These are phyloP conservation scores for Pegoplata infirma DNA, from an alignment of 2,888 invertebrate species.

Conservation along the genomic window DNA sequence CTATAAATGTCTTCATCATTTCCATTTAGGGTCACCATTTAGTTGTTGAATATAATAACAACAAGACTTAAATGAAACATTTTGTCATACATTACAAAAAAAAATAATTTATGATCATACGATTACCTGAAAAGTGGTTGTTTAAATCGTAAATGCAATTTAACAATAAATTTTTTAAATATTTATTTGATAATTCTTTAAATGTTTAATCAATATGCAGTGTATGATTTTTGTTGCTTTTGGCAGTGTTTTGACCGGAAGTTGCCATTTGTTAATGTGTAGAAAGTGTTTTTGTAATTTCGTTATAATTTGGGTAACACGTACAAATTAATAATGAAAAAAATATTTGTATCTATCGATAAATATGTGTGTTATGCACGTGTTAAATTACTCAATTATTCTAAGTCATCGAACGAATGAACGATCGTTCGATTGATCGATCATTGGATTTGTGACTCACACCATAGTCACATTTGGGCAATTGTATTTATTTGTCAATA, in stretches of 20 bases:
- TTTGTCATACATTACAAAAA: slow-evolving; percentile 46
- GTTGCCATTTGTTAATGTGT: slow-evolving; percentile 57
- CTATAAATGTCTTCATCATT: not conserved
- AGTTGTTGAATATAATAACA: not conserved
- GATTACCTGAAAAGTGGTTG: slow-evolving; percentile 26
- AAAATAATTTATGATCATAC: slow-evolving; percentile 58
- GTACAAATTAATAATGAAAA: slow-evolving; percentile 33
- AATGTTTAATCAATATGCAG: slow-evolving; percentile 49
- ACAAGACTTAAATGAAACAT: slow-evolving; percentile 58
- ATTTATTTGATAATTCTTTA: not conserved
- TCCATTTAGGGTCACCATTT: slow-evolving; percentile 52
- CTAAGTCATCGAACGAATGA: slow-evolving; percentile 6
- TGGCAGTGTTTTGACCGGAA: slow-evolving; percentile 57
- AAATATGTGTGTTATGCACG: slow-evolving; percentile 59
- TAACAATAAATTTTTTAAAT: slow-evolving; percentile 43
- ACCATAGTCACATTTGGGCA: slow-evolving; percentile 27
- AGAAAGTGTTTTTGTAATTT: slow-evolving; percentile 59
- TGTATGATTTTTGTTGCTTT: slow-evolving; percentile 41
- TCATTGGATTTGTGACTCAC: slow-evolving; percentile 36
- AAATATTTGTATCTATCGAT: too few relatives aligned
- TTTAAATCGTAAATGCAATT: slow-evolving; percentile 43
- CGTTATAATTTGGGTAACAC: slow-evolving; percentile 59
- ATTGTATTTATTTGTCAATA: slow-evolving; percentile 53
- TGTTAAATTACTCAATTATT: slow-evolving; percentile 43
- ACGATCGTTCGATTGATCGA: not conserved